phyloP scores from a whole-genome alignment of 2,113 vertebrate genomes.

The Orthonyx spaldingii region DNA sequence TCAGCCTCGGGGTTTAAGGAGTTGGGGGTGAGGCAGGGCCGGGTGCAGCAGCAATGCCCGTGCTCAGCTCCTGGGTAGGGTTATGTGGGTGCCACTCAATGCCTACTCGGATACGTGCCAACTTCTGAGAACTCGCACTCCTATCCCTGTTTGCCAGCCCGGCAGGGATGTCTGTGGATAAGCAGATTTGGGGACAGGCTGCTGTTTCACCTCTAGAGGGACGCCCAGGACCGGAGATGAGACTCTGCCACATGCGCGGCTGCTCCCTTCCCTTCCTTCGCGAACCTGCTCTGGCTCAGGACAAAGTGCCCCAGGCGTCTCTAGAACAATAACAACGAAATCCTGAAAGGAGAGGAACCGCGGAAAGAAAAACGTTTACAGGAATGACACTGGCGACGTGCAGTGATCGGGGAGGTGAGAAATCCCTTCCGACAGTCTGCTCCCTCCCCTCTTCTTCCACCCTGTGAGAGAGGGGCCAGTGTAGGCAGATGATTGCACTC shows the following conservation, averaged over 20 bases:
- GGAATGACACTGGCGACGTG: not conserved
- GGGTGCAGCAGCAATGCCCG: not conserved
- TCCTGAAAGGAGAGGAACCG: not conserved
- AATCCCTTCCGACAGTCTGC: not conserved
- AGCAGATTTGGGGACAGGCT: not conserved
- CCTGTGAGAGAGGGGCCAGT: not conserved
- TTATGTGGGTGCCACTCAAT: not conserved
- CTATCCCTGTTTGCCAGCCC: not conserved
- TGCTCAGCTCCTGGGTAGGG: not conserved
- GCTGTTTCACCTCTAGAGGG: conserved; percentile 65
- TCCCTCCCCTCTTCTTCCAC: not conserved
- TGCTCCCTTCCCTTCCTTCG: not conserved
- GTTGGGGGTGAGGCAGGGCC: not conserved
- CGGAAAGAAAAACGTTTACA: not conserved
- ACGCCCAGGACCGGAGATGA: conserved; percentile 59
- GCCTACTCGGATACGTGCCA: not conserved
- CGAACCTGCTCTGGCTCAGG: not conserved
- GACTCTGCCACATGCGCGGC: not conserved
- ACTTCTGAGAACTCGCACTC: not conserved
- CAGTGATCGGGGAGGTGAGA: not conserved
- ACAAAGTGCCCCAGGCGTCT: not conserved
- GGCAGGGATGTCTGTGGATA: not conserved
- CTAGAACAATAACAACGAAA: not conserved
- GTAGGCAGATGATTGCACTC: not conserved
- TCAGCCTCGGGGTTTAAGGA: not conserved